Evolutionary conservation across 2,888 invertebrate species (phyloP), one percentile per base, ranked within the genome.

Genomic region (Sesamia inferens): DNA sequence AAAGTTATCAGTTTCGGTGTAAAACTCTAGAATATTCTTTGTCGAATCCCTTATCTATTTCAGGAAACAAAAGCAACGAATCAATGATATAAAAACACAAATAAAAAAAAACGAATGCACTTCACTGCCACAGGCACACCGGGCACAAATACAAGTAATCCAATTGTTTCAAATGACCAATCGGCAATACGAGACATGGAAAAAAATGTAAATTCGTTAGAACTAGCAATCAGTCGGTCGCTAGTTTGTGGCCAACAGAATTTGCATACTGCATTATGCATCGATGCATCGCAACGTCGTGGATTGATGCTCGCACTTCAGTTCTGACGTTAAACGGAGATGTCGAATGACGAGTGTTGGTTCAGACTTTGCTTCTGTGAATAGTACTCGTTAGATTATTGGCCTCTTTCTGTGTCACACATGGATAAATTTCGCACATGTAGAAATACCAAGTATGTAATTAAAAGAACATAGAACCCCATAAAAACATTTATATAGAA

Each of bases 201-300:
- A 84, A 85, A 81, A 87, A 87, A 79, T 78, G 82, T 74, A 86
- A 86, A 87, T 85, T 86, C 85, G 86, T 87, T 87, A 87, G 87
- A 86, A 85, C 84, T 85, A 79, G 84, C 87, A 87, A 87, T 86
- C 87, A 87, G 85, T 81, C 85, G 85, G 81, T 85, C 72, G 85
- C 68, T 83, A 84, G 87, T 87, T 87, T 86, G 87, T 83, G 78
- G 77, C 66, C 67, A 57, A 69, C 71, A 65, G 69, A 68, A 87
- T 87, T 86, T 87, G 85, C 87, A 87, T 87, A 83, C 76, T 87
- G 82, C 87, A 87, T 87, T 85, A 87, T 87, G 87, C 85, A 86
- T 85, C 76, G 74, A 64, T 79, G 84, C 73, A 74, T 77, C 73
- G 85, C 73, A 66, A 74, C 77, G 83, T 85, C 84, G 75, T 81